Percentiles rank a stretch among this genome's conserved stretches.
Evolutionary conservation across 2,888 invertebrate genomes (phyloP).

Genomic region (Cartodere bifasciata): DNA sequence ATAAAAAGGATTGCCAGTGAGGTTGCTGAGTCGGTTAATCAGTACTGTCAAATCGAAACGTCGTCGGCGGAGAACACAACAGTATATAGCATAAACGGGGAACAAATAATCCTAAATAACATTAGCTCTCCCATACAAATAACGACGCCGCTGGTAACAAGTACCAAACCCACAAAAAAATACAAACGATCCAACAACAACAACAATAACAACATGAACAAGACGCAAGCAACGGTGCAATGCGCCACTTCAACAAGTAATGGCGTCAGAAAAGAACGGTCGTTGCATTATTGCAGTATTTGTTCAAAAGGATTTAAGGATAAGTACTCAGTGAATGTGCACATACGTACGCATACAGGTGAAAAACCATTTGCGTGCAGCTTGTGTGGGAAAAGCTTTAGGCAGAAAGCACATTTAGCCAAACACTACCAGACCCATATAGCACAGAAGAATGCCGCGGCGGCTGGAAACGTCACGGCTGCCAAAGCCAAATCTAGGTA

Average conservation of each 20-base stretch:
- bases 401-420: slow-evolving; percentile 83
- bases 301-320: slow-evolving; percentile 91
- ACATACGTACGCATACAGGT: slow-evolving; percentile 93
- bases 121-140: slow-evolving; percentile 31
- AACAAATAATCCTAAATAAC: slow-evolving; percentile 31
- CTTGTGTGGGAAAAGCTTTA: slow-evolving; percentile 84
- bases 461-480: slow-evolving; percentile 43
- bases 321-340: slow-evolving; percentile 95
- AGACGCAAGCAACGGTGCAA: slow-evolving; percentile 27
- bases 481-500: slow-evolving; percentile 33
- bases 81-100: slow-evolving; percentile 38
- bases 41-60: slow-evolving; percentile 46
- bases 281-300: slow-evolving; percentile 84
- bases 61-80: slow-evolving; percentile 37
- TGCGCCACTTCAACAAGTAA: slow-evolving; percentile 50
- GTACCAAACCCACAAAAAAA: slow-evolving; percentile 55
- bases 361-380: slow-evolving; percentile 95
- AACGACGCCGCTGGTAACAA: slow-evolving; percentile 47
- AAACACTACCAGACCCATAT: slow-evolving; percentile 91
- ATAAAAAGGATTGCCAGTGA: slow-evolving; percentile 73
- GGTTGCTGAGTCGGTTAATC: slow-evolving; percentile 63
- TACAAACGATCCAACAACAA: slow-evolving; percentile 48
- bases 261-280: slow-evolving; percentile 71
- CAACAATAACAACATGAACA: slow-evolving; percentile 18
- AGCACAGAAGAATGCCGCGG: slow-evolving; percentile 65